These are phyloP conservation scores for Chrysaora quinquecirrha DNA, from an alignment of 30 jellyfish, hydroid and myxozoan species.

Conservation along the genomic window DNA sequence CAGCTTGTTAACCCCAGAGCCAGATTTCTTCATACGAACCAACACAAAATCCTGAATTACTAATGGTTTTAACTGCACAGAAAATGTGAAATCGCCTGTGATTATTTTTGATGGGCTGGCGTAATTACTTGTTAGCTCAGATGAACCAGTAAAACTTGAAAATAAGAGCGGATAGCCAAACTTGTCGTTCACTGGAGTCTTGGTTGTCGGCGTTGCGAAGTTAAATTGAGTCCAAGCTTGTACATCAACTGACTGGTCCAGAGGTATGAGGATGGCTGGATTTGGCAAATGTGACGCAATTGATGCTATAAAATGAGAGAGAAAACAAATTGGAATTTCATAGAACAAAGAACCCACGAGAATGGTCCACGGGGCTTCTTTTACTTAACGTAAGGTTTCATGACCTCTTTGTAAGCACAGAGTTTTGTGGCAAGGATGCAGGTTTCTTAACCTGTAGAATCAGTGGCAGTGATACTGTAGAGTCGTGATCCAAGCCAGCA, in stretches of 20 bases:
- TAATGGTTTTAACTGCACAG: background rate
- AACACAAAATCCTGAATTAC: too few relatives aligned
- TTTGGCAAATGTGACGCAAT: slow-evolving; percentile 12
- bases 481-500: too few relatives aligned
- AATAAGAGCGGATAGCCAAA: slow-evolving; percentile 19
- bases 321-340: background rate
- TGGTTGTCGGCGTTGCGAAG: background rate
- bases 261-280: slow-evolving; percentile 21
- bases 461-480: too few relatives aligned
- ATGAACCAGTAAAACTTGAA: background rate
- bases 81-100: background rate
- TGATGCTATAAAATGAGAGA: background rate
- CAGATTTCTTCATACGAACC: too few relatives aligned
- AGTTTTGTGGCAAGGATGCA: too few relatives aligned
- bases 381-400: background rate
- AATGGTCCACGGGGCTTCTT: background rate
- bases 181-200: background rate
- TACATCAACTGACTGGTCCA: slow-evolving; percentile 19
- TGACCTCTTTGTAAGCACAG: background rate
- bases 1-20: too few relatives aligned
- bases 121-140: background rate
- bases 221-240: background rate
- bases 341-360: background rate
- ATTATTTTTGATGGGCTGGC: background rate
- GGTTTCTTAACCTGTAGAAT: too few relatives aligned